Percentiles rank a stretch among this genome's conserved stretches.
Evolutionary conservation across 2,797 vertebrate species (phyloP).

Genomic region (Danio tinwini): DNA sequence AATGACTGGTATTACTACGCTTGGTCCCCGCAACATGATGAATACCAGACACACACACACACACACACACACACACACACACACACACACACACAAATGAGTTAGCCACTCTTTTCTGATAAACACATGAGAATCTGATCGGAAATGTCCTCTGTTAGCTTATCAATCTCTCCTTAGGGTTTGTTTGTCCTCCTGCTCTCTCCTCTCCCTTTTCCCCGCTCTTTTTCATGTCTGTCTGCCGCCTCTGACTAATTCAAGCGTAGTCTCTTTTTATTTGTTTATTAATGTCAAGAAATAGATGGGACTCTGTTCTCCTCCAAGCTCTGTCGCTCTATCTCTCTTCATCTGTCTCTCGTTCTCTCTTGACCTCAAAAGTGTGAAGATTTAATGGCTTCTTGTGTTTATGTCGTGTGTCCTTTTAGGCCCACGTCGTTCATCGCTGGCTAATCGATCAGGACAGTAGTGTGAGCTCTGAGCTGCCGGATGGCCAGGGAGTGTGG

Average conservation of each 20-base stretch:
- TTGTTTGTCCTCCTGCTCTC: slow-evolving; percentile 16
- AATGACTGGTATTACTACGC: no score
- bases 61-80: no score
- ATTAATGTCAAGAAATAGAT: slow-evolving; percentile 33
- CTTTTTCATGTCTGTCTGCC: slow-evolving; percentile 36
- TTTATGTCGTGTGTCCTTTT: slow-evolving; percentile 86
- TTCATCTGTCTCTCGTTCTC: slow-evolving; percentile 23
- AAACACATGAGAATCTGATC: background rate
- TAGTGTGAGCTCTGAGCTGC: slow-evolving; percentile 88
- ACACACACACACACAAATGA: no score
- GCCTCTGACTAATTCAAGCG: slow-evolving; percentile 17
- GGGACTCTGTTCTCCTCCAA: slow-evolving; percentile 18
- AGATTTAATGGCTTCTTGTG: slow-evolving; percentile 81
- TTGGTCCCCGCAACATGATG: no score
- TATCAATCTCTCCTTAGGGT: background rate
- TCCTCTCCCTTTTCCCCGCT: slow-evolving; percentile 25
- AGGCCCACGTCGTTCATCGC: slow-evolving; percentile 86
- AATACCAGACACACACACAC: no score
- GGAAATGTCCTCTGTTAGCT: background rate
- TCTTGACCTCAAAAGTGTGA: slow-evolving; percentile 60
- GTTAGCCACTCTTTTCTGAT: no score
- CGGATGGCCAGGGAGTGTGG: slow-evolving; percentile 87
- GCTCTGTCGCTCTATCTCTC: slow-evolving; percentile 38
- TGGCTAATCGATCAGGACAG: slow-evolving; percentile 89
- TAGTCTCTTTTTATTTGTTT: background rate